Conservation (phyloP, 2,113 vertebrate species). For the Epinephelus lanceolatus region DNA sequence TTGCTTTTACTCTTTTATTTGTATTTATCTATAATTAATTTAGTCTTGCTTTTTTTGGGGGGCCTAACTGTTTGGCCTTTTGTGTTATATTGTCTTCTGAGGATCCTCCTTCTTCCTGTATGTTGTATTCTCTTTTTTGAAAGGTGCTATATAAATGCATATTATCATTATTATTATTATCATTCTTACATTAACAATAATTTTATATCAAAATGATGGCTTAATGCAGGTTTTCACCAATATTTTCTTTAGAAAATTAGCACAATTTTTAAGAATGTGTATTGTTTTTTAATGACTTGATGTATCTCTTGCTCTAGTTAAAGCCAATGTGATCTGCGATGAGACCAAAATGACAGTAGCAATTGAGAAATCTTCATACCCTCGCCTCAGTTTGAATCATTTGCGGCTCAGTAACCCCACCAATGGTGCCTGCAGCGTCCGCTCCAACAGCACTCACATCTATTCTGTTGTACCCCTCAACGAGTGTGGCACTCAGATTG, state of each 20-base stretch:
- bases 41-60: not conserved
- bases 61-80: too few relatives aligned
- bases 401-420: slow-evolving; percentile 70
- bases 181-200: too few relatives aligned
- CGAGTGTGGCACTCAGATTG: slow-evolving; percentile 76
- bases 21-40: not conserved
- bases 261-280: not conserved
- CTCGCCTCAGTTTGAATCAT: slow-evolving; percentile 47
- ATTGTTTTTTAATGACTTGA: not conserved
- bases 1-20: not conserved
- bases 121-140: not conserved
- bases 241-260: not conserved
- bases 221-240: not conserved
- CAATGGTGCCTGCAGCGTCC: slow-evolving; percentile 67
- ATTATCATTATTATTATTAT: not conserved
- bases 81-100: not conserved
- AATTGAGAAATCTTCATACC: slow-evolving; percentile 62
- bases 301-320: slow-evolving; percentile 30
- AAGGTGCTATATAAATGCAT: not conserved
- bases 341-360: slow-evolving; percentile 72
- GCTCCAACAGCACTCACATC: slow-evolving; percentile 75
- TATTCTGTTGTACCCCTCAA: slow-evolving; percentile 73
- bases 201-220: too few relatives aligned
- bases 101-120: not conserved
- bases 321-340: slow-evolving; percentile 62